phyloP scores from a whole-genome alignment of 2,113 vertebrate genomes.

The Anoura caudifer region DNA sequence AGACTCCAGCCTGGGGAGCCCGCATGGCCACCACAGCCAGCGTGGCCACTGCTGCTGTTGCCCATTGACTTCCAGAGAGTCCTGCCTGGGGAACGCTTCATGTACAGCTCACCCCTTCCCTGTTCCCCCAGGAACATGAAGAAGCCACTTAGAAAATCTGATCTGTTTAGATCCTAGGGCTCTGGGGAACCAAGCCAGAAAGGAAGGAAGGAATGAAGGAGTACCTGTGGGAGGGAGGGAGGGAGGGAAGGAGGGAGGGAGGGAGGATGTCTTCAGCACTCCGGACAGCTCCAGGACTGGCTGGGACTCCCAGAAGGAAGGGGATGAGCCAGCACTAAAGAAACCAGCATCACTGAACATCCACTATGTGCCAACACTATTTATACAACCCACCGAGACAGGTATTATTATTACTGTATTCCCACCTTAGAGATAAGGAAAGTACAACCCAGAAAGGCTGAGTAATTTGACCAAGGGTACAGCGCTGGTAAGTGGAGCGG shows the following conservation, averaged over 20 bases:
- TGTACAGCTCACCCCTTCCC: neutral
- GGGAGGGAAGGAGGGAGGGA: neutral
- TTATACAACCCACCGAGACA: neutral
- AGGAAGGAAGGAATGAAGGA: neutral
- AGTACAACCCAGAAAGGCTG: neutral
- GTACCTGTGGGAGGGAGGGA: neutral
- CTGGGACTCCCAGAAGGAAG: neutral
- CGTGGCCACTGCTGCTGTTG: neutral
- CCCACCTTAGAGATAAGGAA: neutral
- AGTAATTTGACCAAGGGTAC: neutral
- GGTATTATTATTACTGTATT: no score
- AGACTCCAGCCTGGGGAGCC: neutral
- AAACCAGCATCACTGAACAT: neutral
- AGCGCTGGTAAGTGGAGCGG: neutral
- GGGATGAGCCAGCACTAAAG: neutral
- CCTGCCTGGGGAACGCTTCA: neutral
- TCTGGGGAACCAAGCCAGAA: neutral
- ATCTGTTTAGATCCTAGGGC: slow-evolving; percentile 31
- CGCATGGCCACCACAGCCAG: neutral
- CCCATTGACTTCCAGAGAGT: neutral
- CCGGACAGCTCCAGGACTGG: slow-evolving; percentile 42
- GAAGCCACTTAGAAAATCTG: slow-evolving; percentile 57
- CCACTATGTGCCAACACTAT: neutral
- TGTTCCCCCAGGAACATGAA: neutral
- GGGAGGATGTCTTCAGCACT: slow-evolving; percentile 58